Evolutionary conservation across 2,888 invertebrate genomes (phyloP).

Genomic region (Harpalus rufipes): DNA sequence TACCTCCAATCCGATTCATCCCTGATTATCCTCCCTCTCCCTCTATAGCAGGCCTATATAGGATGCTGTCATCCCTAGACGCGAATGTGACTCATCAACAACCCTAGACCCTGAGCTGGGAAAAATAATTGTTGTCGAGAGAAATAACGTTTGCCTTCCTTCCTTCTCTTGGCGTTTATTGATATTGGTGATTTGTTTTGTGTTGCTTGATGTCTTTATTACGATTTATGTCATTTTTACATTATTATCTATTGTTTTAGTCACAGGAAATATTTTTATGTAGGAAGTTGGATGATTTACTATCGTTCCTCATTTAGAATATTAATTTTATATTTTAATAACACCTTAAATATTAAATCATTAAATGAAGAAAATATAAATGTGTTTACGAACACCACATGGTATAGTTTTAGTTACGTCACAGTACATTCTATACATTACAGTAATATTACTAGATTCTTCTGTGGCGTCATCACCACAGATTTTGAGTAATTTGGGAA

Average conservation of each 20-base stretch:
- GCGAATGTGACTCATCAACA: conserved; percentile 58
- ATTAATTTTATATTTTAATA: too few relatives aligned
- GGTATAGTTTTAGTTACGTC: too few relatives aligned
- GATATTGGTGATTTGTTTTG: conserved; percentile 49
- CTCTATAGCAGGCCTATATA: background rate
- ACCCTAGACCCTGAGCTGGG: conserved; percentile 21
- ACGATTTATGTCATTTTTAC: conserved; percentile 27
- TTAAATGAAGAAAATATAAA: too few relatives aligned
- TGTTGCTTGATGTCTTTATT: conserved; percentile 33
- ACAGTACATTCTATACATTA: too few relatives aligned
- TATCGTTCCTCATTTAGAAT: background rate
- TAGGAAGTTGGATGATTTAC: background rate
- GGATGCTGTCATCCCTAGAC: conserved; percentile 49
- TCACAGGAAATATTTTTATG: conserved; percentile 3
- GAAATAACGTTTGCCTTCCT: conserved; percentile 36
- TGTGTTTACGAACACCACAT: too few relatives aligned
- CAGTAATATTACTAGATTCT: too few relatives aligned
- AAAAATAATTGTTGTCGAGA: conserved; percentile 34
- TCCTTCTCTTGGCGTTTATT: conserved; percentile 38
- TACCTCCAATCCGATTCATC: conserved; percentile 8
- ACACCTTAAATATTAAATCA: too few relatives aligned
- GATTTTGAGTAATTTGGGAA: too few relatives aligned
- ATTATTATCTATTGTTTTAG: conserved; percentile 46
- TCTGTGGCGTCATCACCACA: too few relatives aligned
- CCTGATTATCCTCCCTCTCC: conserved; percentile 13